Conservation (phyloP, 2,888 invertebrate species). For the Ellobium chinense region DNA sequence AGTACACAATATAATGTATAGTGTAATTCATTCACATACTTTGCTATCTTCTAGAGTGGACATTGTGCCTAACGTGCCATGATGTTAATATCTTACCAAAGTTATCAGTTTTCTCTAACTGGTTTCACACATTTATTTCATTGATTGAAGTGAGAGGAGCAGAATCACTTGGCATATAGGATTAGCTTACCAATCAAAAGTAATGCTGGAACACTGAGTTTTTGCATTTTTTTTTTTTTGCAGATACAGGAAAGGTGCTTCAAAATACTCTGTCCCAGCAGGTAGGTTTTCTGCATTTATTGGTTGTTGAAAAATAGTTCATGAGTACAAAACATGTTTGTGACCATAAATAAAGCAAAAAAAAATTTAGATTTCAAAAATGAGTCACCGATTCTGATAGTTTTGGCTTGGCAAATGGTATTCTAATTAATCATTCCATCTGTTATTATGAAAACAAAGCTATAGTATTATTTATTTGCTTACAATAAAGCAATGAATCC, state of each 20-base stretch:
- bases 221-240: neutral
- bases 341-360: too few species aligned
- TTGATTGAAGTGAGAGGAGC: neutral
- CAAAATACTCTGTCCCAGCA: neutral
- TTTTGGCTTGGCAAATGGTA: neutral
- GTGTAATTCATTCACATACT: too few species aligned
- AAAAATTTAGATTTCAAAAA: too few species aligned
- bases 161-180: too few species aligned
- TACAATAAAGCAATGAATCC: too few species aligned
- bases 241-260: constrained; percentile 9
- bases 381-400: too few species aligned
- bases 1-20: too few species aligned
- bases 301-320: neutral
- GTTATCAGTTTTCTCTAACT: neutral
- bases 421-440: neutral
- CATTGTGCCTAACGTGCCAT: too few species aligned
- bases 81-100: neutral
- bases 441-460: too few species aligned
- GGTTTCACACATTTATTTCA: neutral
- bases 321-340: neutral
- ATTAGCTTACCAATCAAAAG: too few species aligned
- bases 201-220: neutral
- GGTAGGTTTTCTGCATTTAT: constrained; percentile 1
- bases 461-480: too few species aligned
- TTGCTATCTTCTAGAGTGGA: too few species aligned